Evolutionary conservation across 1,140 invertebrate species (phyloP).

Genomic region (Lucilia sericata): DNA sequence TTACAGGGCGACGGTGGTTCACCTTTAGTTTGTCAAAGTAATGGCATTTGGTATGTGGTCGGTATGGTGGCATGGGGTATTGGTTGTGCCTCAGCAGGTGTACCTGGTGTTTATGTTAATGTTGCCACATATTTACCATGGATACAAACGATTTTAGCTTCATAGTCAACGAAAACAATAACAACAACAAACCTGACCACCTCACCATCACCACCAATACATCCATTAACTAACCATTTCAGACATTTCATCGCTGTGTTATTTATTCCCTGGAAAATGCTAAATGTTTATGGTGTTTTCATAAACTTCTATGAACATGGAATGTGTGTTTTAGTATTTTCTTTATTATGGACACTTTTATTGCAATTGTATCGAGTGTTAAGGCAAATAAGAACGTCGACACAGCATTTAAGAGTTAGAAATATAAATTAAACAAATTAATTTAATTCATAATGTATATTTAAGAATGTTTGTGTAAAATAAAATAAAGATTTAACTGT

Average conservation of each 20-base stretch:
- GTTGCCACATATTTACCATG: slow-evolving; percentile 74
- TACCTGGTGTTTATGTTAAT: slow-evolving; percentile 79
- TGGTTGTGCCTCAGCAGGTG: slow-evolving; percentile 74
- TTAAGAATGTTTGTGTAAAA: neutral
- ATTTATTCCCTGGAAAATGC: neutral
- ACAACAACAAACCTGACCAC: neutral
- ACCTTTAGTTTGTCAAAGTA: slow-evolving; percentile 76
- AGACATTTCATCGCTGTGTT: neutral
- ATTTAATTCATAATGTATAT: neutral
- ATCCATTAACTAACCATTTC: neutral
- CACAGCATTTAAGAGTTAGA: neutral
- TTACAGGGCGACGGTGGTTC: slow-evolving; percentile 81
- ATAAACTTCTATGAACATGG: neutral
- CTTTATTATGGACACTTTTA: neutral
- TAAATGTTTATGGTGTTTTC: neutral
- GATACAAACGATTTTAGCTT: slow-evolving; percentile 70
- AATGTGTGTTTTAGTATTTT: neutral
- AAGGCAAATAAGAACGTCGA: neutral
- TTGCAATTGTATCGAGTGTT: neutral
- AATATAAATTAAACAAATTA: slow-evolving; percentile 6
- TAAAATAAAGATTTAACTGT: neutral
- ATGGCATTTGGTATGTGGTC: slow-evolving; percentile 72
- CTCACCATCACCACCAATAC: neutral
- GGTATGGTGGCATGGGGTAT: slow-evolving; percentile 84
- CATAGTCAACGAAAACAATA: slow-evolving; percentile 26